Conservation (phyloP, 1,140 invertebrate genomes). For the Tribolium castaneum region DNA sequence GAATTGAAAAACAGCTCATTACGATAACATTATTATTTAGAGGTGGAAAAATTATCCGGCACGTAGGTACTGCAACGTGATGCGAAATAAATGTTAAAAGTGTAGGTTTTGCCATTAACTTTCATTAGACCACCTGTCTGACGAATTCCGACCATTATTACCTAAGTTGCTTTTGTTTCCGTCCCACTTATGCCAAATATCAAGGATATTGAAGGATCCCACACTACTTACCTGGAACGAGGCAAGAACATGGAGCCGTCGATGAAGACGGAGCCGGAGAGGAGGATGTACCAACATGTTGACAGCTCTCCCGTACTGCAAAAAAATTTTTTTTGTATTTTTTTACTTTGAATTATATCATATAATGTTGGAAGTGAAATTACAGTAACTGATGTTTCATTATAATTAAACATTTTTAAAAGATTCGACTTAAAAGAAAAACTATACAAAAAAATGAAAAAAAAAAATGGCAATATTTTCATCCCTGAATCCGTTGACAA, state of each 20-base stretch:
- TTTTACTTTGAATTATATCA: no score
- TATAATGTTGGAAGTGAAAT: no score
- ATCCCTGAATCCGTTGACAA: no score
- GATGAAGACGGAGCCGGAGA: conserved; percentile 90
- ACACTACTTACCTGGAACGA: conserved; percentile 77
- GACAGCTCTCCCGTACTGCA: conserved; percentile 83
- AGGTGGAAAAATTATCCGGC: background rate
- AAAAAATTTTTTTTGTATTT: conserved; percentile 59
- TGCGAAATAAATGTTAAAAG: background rate
- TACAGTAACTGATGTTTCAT: no score
- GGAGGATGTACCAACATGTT: conserved; percentile 86
- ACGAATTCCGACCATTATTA: conserved; percentile 9
- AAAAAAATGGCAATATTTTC: no score
- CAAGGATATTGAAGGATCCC: background rate
- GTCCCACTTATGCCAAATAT: conserved; percentile 21
- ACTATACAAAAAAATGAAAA: no score
- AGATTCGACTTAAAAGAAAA: no score
- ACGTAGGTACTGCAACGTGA: background rate
- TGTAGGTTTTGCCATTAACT: conserved; percentile 1
- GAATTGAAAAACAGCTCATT: background rate
- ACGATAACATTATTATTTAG: background rate
- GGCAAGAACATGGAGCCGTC: conserved; percentile 89
- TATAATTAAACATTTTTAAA: no score
- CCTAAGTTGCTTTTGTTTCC: conserved; percentile 13
- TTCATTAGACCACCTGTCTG: conserved; percentile 26